A percentile compares a stretch with the other conserved stretches of the same genome.
Evolutionary conservation across 2,113 vertebrate species (phyloP).

Genomic region (Rhinolophus ferrumequinum): DNA sequence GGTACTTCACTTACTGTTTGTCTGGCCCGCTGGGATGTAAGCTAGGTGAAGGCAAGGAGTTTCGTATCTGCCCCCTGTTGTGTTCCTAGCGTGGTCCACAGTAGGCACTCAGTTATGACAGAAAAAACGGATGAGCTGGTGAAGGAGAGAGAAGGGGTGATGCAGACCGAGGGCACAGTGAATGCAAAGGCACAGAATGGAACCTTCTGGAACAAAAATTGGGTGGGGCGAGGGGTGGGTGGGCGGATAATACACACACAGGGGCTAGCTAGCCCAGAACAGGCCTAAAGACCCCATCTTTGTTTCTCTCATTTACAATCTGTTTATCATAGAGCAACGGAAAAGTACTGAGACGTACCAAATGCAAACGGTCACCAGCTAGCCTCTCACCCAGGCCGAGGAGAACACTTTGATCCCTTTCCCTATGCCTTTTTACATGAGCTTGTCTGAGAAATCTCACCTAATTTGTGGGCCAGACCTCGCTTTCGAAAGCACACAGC

Average conservation of each 20-base stretch:
- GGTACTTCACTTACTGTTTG: not conserved
- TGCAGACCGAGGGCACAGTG: not conserved
- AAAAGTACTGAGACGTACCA: not conserved
- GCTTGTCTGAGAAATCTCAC: not conserved
- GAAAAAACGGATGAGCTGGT: not conserved
- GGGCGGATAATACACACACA: not conserved
- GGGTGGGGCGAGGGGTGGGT: not conserved
- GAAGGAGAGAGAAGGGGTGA: not conserved
- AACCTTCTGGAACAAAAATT: not conserved
- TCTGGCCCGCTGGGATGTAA: not conserved
- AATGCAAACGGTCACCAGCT: not conserved
- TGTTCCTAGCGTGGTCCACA: not conserved
- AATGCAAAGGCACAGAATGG: not conserved
- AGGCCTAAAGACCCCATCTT: not conserved
- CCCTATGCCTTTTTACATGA: not conserved
- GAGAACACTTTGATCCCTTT: not conserved
- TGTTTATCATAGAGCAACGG: not conserved
- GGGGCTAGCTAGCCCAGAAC: not conserved
- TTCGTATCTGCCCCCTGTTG: not conserved
- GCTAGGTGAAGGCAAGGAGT: not conserved
- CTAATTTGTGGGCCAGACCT: not conserved
- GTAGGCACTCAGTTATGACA: not conserved
- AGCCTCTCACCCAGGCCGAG: fast-evolving
- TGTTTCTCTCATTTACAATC: not conserved
- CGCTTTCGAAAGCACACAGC: not conserved